phyloP scores from a whole-genome alignment of 2,797 vertebrate species.

The Sebastes kiyomatsui region DNA sequence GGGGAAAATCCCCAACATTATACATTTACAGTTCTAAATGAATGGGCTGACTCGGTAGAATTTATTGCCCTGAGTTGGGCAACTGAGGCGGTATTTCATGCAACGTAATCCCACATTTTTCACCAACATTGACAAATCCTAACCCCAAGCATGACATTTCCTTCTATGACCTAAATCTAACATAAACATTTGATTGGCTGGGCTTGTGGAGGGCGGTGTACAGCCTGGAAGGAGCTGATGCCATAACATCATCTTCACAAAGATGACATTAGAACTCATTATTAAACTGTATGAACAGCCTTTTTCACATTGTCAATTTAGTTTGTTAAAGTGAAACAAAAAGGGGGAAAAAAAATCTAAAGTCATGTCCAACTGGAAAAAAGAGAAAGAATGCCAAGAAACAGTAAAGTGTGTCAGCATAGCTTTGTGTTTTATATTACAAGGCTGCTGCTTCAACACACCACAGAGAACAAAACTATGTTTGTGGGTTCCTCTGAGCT shows the following conservation, averaged over 20 bases:
- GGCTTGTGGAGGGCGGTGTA: neutral
- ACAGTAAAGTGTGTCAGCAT: constrained; percentile 40
- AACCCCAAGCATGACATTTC: constrained; percentile 29
- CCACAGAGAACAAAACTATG: constrained; percentile 63
- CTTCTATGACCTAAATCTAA: constrained; percentile 21
- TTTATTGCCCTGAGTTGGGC: constrained; percentile 5
- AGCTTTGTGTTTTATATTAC: constrained; percentile 68
- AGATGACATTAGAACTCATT: neutral
- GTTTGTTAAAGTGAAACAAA: neutral
- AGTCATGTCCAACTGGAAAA: neutral
- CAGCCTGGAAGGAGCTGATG: neutral
- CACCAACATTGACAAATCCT: constrained; percentile 18
- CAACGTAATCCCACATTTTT: constrained; percentile 26
- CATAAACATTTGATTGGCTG: constrained; percentile 23
- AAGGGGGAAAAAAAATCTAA: neutral
- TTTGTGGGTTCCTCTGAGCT: constrained; percentile 62
- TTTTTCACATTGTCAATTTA: neutral
- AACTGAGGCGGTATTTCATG: constrained; percentile 25
- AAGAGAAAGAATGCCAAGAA: constrained; percentile 16
- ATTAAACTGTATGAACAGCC: neutral
- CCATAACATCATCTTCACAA: neutral
- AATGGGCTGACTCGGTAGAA: constrained; percentile 18
- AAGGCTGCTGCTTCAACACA: constrained; percentile 56
- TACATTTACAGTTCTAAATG: constrained; percentile 27
- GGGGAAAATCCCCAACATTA: constrained; percentile 22